Evolutionary conservation across 2,888 invertebrate species (phyloP).

Genomic region (Sesia bembeciformis): DNA sequence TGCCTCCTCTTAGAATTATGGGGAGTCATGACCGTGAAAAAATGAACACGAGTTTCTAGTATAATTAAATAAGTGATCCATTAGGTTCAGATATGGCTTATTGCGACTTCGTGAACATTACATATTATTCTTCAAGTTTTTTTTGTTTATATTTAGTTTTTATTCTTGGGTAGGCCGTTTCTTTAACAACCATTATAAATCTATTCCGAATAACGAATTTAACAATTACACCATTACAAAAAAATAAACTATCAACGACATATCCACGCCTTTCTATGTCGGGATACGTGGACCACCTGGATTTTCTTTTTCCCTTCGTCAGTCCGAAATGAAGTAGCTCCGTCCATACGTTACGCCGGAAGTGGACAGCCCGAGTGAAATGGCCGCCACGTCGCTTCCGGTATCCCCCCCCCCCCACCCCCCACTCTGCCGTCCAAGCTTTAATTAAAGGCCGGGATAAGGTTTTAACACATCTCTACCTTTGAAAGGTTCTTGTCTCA

Average conservation of each 20-base stretch:
- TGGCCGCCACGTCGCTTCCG: slow-evolving; percentile 39
- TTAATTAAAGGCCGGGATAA: slow-evolving; percentile 69
- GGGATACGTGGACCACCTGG: slow-evolving; percentile 39
- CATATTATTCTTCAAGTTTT: no score
- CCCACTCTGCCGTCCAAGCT: slow-evolving; percentile 28
- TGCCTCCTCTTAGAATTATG: no score
- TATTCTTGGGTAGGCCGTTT: no score
- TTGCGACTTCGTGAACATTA: no score
- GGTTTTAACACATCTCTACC: slow-evolving; percentile 63
- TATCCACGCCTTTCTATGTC: slow-evolving; percentile 26
- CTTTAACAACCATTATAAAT: no score
- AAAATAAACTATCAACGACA: slow-evolving; percentile 2
- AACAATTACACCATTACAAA: not conserved
- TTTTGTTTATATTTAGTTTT: no score
- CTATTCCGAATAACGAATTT: no score
- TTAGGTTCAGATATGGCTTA: no score
- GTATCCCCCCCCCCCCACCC: slow-evolving; percentile 13
- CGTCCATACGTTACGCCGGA: slow-evolving; percentile 56
- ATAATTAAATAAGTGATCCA: no score
- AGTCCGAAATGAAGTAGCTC: slow-evolving; percentile 62
- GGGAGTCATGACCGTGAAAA: no score
- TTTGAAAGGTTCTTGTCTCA: slow-evolving; percentile 34
- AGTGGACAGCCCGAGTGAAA: slow-evolving; percentile 57
- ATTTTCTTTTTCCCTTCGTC: slow-evolving; percentile 53
- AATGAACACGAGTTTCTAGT: no score